A percentile compares a stretch with the other conserved stretches of the same genome.
Conservation (phyloP, 1,140 invertebrate species). For the Orchestia grillus region DNA sequence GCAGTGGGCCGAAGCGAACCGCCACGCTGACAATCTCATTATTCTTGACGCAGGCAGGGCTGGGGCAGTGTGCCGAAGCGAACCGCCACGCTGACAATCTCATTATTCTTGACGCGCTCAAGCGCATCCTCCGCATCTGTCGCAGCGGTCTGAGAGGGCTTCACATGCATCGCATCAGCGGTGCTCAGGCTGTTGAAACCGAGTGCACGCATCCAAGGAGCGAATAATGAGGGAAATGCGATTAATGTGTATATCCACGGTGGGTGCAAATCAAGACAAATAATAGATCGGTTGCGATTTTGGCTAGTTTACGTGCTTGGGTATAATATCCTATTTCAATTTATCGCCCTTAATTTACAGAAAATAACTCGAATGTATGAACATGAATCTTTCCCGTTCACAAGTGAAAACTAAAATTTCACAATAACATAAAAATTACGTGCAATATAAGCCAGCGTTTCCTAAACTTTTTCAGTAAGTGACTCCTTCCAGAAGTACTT, state of each 20-base stretch:
- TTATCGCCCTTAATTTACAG: no score
- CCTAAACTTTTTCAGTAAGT: no score
- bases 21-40: background rate
- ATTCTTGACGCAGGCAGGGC: no score
- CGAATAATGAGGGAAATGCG: background rate
- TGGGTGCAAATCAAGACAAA: background rate
- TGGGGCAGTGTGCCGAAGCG: background rate
- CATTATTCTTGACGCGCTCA: background rate
- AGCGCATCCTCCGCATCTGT: background rate
- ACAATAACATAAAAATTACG: no score
- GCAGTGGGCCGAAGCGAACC: constrained; percentile 7
- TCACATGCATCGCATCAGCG: background rate
- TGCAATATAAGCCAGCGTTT: no score
- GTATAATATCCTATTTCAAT: no score
- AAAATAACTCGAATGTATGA: no score
- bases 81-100: background rate
- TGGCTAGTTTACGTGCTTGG: no score
- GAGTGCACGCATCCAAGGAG: background rate
- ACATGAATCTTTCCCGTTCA: no score
- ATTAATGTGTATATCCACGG: background rate
- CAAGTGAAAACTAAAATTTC: no score
- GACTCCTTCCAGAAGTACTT: no score
- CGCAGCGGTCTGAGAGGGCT: background rate
- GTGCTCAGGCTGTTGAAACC: background rate
- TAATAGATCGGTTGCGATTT: background rate